Percentiles rank a stretch among this genome's conserved stretches.
Conservation (phyloP, 2,888 invertebrate species). For the Chymomyza procnemis region DNA sequence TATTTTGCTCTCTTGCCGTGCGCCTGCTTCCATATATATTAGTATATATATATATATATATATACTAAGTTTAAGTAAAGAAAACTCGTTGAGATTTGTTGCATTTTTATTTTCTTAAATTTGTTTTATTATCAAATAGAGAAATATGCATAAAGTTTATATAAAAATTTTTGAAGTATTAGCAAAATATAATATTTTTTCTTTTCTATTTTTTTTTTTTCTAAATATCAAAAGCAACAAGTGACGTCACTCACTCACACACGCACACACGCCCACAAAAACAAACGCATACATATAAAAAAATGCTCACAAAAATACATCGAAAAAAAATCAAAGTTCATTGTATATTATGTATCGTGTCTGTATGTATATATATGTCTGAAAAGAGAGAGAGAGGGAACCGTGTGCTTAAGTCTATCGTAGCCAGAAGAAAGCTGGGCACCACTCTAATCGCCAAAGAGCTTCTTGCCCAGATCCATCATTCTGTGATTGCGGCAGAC, state of each 20-base stretch:
- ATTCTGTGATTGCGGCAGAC: slow-evolving; percentile 92
- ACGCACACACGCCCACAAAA: slow-evolving; percentile 39
- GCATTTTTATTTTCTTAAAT: not conserved
- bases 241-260: slow-evolving; percentile 33
- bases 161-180: slow-evolving; percentile 21
- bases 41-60: not conserved
- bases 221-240: slow-evolving; percentile 26
- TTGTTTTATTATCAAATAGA: not conserved
- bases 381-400: not conserved
- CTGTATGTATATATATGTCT: not conserved
- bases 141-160: not conserved
- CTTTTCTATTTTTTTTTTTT: slow-evolving; percentile 14
- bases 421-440: not conserved
- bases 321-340: slow-evolving; percentile 23
- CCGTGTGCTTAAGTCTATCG: not conserved
- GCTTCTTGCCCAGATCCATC: slow-evolving; percentile 92
- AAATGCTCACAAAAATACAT: slow-evolving; percentile 40
- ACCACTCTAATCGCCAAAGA: slow-evolving; percentile 87
- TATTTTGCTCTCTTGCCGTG: not conserved
- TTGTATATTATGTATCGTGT: not conserved
- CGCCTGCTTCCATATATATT: not conserved
- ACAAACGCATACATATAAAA: not conserved
- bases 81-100: not conserved
- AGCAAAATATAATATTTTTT: slow-evolving; percentile 26
- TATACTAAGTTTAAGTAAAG: not conserved